A percentile compares a stretch with the other conserved stretches of the same genome.
These are phyloP conservation scores for Phyllotreta striolata DNA, from an alignment of 2,888 invertebrate species.

Conservation along the genomic window DNA sequence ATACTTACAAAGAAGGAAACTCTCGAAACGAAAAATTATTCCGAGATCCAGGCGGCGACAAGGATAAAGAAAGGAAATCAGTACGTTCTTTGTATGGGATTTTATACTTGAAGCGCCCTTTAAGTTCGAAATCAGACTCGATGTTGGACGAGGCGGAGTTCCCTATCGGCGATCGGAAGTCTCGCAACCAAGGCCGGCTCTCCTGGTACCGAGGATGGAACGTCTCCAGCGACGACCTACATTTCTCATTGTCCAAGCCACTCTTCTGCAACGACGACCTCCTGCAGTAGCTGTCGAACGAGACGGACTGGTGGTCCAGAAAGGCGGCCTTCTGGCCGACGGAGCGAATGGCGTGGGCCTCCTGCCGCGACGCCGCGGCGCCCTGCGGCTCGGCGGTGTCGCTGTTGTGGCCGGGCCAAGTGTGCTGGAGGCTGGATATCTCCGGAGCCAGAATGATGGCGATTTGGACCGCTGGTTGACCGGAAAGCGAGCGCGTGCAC, in stretches of 20 bases:
- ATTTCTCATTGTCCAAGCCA: conserved; percentile 42
- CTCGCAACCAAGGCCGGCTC: conserved; percentile 44
- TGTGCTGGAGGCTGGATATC: conserved; percentile 54
- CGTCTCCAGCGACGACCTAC: conserved; percentile 42
- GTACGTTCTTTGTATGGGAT: conserved; percentile 47
- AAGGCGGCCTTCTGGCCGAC: conserved; percentile 46
- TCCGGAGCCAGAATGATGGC: conserved; percentile 61
- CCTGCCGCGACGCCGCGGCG: conserved; percentile 44
- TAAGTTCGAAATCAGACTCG: conserved; percentile 31
- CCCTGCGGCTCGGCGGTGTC: conserved; percentile 47
- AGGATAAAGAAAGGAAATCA: conserved; percentile 56
- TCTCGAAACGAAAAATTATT: conserved; percentile 49
- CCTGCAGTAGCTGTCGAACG: conserved; percentile 47
- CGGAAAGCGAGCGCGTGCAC: conserved; percentile 43
- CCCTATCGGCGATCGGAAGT: conserved; percentile 49
- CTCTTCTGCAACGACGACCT: conserved; percentile 41
- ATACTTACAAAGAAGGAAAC: conserved; percentile 53
- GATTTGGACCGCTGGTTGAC: conserved; percentile 48
- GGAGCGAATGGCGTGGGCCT: conserved; percentile 49
- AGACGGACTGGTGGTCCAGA: conserved; percentile 46
- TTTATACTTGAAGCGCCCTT: conserved; percentile 34
- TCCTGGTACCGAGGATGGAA: conserved; percentile 41
- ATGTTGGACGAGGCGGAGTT: conserved; percentile 37
- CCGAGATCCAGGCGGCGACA: conserved; percentile 53
- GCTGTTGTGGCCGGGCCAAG: conserved; percentile 11